Evolutionary conservation across 2,797 vertebrate genomes (phyloP).

Genomic region (Streptopelia turtur): DNA sequence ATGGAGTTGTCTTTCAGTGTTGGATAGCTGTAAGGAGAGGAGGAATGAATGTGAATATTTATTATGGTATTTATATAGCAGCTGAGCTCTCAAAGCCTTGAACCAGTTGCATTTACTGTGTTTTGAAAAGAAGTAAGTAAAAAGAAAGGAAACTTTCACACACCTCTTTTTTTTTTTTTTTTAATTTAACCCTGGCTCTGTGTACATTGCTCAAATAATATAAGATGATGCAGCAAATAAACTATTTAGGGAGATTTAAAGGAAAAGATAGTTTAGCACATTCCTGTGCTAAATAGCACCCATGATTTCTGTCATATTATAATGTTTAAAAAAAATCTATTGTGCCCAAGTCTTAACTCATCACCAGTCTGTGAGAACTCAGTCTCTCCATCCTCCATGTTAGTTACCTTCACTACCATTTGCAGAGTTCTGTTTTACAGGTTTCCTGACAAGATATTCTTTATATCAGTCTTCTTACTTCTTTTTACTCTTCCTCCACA

Average conservation of each 20-base stretch:
- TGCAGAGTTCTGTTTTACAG: neutral
- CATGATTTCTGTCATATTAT: neutral
- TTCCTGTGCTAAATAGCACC: neutral
- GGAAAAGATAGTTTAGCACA: neutral
- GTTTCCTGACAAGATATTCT: neutral
- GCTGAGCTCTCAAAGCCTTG: neutral
- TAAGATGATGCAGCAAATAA: neutral
- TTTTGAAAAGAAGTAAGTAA: neutral
- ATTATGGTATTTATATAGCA: neutral
- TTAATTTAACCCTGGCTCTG: neutral
- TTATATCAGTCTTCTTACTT: neutral
- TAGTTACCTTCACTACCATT: neutral
- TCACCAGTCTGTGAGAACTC: neutral
- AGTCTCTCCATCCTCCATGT: neutral
- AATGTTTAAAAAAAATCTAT: neutral
- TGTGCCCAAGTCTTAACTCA: neutral
- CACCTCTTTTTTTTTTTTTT: neutral
- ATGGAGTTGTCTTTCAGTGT: neutral
- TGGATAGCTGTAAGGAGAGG: neutral
- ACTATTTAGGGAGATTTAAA: neutral
- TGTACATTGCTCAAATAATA: neutral
- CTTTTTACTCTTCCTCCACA: neutral
- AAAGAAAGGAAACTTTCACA: neutral
- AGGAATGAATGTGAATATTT: neutral
- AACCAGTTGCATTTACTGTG: neutral